phyloP scores from a whole-genome alignment of 1,140 invertebrate species.

The Anastatus disparis region DNA sequence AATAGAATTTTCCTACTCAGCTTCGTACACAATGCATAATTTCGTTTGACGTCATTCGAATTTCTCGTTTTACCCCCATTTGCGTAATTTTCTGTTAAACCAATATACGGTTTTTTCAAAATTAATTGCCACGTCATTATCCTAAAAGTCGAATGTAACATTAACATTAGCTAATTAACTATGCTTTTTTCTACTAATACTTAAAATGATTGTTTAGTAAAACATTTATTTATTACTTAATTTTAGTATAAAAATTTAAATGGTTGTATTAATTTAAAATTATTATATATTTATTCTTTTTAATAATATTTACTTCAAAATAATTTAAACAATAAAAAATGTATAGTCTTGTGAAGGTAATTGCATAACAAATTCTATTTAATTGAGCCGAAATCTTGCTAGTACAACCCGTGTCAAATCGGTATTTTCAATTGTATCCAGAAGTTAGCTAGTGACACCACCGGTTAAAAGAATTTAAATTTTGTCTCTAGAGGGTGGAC shows the following conservation, averaged over 20 bases:
- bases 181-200: too few species aligned
- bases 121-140: background rate
- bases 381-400: too few species aligned
- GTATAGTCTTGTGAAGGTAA: too few species aligned
- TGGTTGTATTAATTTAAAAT: too few species aligned
- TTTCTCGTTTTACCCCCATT: background rate
- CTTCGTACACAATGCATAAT: conserved; percentile 20
- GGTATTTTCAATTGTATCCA: conserved; percentile 63
- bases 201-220: too few species aligned
- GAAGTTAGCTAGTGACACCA: conserved; percentile 42
- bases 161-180: background rate
- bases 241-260: too few species aligned
- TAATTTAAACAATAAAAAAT: too few species aligned
- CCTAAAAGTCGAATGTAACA: background rate
- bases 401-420: conserved; percentile 51
- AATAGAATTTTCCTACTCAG: conserved; percentile 17
- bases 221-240: too few species aligned
- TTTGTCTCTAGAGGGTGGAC: conserved; percentile 41
- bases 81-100: conserved; percentile 7
- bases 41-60: conserved; percentile 1
- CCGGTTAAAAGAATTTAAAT: conserved; percentile 62
- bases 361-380: too few species aligned
- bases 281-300: too few species aligned
- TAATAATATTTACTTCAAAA: too few species aligned
- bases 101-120: conserved; percentile 13